Conservation (phyloP, 2,113 vertebrate genomes). For the Cynocephalus volans region DNA sequence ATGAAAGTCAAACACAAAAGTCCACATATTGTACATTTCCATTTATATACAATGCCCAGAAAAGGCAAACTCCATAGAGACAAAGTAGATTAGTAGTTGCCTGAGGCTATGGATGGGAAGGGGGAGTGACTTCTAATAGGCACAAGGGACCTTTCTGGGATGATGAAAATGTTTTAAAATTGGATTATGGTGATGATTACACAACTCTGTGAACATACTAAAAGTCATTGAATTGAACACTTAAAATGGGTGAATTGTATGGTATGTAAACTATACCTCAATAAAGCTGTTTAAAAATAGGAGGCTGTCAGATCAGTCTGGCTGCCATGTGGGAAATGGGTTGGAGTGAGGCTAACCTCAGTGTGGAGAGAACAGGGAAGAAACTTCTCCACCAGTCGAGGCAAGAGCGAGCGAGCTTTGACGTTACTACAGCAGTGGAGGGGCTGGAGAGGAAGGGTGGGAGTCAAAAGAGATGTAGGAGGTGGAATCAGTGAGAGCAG, state of each 20-base stretch:
- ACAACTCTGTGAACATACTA: constrained; percentile 31
- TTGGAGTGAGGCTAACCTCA: not conserved
- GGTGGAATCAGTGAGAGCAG: not conserved
- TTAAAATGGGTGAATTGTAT: constrained; percentile 37
- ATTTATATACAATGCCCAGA: constrained; percentile 55
- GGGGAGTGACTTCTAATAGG: constrained; percentile 49
- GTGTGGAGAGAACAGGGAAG: not conserved
- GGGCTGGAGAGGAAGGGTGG: not conserved
- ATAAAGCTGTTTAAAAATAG: constrained; percentile 56
- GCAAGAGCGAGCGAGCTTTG: not conserved
- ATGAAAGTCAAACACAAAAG: constrained; percentile 50
- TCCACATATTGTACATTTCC: not conserved
- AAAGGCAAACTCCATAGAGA: constrained; percentile 45
- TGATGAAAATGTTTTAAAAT: constrained; percentile 34
- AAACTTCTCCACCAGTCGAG: constrained; percentile 41
- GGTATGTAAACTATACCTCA: constrained; percentile 22
- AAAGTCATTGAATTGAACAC: constrained; percentile 8
- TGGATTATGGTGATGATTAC: not conserved
- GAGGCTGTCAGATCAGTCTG: not conserved
- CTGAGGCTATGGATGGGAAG: not conserved
- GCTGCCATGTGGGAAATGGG: not conserved
- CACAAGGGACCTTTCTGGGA: not conserved
- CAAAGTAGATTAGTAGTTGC: constrained; percentile 28
- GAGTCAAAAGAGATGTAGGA: not conserved
- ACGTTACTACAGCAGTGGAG: not conserved